phyloP scores from a whole-genome alignment of 2,888 invertebrate genomes.

The Aleiodes testaceus region DNA sequence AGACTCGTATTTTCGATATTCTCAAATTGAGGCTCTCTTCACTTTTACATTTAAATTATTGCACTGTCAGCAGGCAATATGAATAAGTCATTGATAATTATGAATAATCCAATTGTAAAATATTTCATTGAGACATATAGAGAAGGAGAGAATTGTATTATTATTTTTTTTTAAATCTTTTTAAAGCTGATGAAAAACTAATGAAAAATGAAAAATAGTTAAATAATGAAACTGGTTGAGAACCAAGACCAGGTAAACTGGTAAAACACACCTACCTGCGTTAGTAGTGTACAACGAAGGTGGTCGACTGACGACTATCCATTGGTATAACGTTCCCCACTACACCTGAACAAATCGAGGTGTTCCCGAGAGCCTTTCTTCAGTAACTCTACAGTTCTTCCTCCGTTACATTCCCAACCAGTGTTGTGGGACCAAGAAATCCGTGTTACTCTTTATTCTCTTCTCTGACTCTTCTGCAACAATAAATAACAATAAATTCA shows the following conservation, averaged over 20 bases:
- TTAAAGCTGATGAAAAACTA: too few species aligned
- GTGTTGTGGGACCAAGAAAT: too few species aligned
- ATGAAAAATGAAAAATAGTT: conserved; percentile 12
- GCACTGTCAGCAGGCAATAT: conserved; percentile 1
- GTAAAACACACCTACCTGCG: conserved; percentile 40
- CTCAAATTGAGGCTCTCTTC: conserved; percentile 29
- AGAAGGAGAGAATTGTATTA: too few species aligned
- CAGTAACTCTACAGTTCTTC: conserved; percentile 26
- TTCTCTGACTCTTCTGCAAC: not conserved
- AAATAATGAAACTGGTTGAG: conserved; percentile 37
- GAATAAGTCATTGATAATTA: not conserved
- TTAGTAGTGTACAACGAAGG: conserved; percentile 27
- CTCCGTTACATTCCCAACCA: not conserved
- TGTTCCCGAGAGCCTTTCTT: conserved; percentile 28
- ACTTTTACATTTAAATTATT: not conserved
- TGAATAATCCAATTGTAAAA: conserved; percentile 13
- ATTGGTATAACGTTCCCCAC: conserved; percentile 14
- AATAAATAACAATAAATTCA: not conserved
- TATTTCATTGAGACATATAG: too few species aligned
- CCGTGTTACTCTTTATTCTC: not conserved
- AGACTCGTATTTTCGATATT: conserved; percentile 34
- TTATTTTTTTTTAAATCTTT: too few species aligned
- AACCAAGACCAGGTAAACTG: conserved; percentile 38
- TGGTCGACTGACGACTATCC: conserved; percentile 27
- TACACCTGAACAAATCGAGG: conserved; percentile 24